Evolutionary conservation across 1,140 invertebrate genomes (phyloP).

Genomic region (Nasonia giraulti): DNA sequence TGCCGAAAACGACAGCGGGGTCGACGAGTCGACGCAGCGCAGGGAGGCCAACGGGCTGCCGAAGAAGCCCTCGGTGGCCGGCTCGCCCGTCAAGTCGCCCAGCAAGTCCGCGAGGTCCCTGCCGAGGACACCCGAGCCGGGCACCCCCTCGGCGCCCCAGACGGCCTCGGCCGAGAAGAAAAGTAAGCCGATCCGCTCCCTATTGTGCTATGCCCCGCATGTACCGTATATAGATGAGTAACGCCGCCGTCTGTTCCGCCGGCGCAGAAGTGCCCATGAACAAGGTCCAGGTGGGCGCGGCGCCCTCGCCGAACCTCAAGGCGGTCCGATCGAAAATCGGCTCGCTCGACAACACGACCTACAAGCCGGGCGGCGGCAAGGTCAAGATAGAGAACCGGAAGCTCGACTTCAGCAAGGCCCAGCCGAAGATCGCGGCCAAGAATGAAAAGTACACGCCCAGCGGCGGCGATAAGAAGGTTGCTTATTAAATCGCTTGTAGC

Average conservation of each 20-base stretch:
- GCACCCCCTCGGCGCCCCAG: conserved; percentile 61
- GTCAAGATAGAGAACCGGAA: conserved; percentile 93
- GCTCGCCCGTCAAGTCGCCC: conserved; percentile 77
- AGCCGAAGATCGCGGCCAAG: conserved; percentile 90
- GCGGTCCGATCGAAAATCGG: conserved; percentile 95
- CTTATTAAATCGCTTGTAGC: too few relatives aligned
- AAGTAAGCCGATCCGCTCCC: conserved; percentile 74
- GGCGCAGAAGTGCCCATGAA: conserved; percentile 90
- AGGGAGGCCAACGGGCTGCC: too few relatives aligned
- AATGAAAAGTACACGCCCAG: conserved; percentile 92
- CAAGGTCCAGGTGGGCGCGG: conserved; percentile 92
- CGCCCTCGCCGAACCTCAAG: conserved; percentile 93
- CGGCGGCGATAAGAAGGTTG: conserved; percentile 92
- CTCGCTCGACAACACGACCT: conserved; percentile 92
- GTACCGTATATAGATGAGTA: too few relatives aligned
- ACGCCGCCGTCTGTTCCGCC: too few relatives aligned
- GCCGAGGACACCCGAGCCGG: conserved; percentile 80
- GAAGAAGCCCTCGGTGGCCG: too few relatives aligned
- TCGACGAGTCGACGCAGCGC: conserved; percentile 78
- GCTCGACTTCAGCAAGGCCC: conserved; percentile 87
- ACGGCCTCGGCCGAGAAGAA: conserved; percentile 80
- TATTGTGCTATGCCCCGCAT: too few relatives aligned
- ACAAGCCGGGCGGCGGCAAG: conserved; percentile 94
- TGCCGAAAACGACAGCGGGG: conserved; percentile 86
- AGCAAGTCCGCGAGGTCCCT: conserved; percentile 77